Evolutionary conservation across 2,797 vertebrate species (phyloP).

Genomic region (Sphenodon punctatus): DNA sequence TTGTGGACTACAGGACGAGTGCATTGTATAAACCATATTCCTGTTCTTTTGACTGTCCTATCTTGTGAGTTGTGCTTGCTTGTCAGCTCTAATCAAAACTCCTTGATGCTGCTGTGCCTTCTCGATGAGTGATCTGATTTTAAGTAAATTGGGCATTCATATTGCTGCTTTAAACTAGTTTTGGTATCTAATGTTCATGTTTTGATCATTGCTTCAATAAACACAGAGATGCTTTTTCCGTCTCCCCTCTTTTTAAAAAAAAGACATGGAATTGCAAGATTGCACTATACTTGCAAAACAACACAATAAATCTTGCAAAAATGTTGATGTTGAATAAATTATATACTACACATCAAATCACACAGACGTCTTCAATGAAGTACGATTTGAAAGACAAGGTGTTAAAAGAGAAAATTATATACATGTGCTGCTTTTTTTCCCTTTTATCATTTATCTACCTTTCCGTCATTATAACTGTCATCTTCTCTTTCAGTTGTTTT

Average conservation of each 20-base stretch:
- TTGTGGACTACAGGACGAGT: too few relatives aligned
- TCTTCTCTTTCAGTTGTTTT: conserved; percentile 18
- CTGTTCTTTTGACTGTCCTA: not conserved
- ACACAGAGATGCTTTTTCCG: not conserved
- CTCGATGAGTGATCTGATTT: conserved; percentile 48
- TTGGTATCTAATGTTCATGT: conserved; percentile 31
- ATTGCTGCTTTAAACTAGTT: conserved; percentile 47
- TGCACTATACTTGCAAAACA: conserved; percentile 54
- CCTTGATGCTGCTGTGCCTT: conserved; percentile 22
- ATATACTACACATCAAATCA: conserved; percentile 14
- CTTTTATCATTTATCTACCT: conserved; percentile 36
- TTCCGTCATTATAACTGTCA: conserved; percentile 37
- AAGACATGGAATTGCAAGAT: conserved; percentile 23
- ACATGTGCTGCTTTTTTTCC: conserved; percentile 19
- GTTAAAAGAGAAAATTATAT: conserved; percentile 48
- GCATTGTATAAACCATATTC: not conserved
- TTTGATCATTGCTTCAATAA: conserved; percentile 54
- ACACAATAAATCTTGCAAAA: conserved; percentile 54
- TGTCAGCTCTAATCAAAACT: conserved; percentile 41
- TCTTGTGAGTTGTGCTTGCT: not conserved
- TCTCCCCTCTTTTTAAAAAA: not conserved
- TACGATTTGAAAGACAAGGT: conserved; percentile 49
- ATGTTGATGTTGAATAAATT: conserved; percentile 39
- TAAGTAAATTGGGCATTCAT: conserved; percentile 41
- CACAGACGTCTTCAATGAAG: conserved; percentile 26